Conservation (phyloP, 2,113 vertebrate species). For the Centrocercus urophasianus region DNA sequence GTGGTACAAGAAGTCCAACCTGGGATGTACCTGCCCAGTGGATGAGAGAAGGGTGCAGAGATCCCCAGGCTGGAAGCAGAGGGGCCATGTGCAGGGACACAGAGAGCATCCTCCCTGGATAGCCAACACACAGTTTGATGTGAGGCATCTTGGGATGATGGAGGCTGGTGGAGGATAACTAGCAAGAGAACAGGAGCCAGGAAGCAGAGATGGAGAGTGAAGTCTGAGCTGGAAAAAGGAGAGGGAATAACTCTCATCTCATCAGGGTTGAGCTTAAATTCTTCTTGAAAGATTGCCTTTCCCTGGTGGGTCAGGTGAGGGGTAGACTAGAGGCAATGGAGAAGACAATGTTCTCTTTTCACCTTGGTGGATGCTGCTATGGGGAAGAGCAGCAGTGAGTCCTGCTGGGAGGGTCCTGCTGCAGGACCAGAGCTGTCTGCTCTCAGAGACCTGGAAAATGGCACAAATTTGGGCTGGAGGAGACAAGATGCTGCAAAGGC, state of each 20-base stretch:
- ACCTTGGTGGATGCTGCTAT: accelerated
- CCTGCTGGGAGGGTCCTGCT: not conserved
- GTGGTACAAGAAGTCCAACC: no score
- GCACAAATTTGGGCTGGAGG: not conserved
- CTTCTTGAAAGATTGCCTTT: not conserved
- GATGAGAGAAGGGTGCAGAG: accelerated
- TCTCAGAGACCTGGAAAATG: not conserved
- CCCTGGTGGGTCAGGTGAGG: accelerated
- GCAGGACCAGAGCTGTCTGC: not conserved
- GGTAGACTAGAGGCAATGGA: not conserved
- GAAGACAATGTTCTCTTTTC: not conserved
- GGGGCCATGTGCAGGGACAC: not conserved
- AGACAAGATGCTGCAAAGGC: not conserved
- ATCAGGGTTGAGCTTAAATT: not conserved
- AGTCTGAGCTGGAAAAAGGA: not conserved
- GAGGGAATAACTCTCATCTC: not conserved
- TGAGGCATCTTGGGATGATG: not conserved
- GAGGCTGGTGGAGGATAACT: not conserved
- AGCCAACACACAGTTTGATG: not conserved
- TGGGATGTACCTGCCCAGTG: no score
- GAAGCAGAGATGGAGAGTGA: not conserved
- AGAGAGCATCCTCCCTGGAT: not conserved
- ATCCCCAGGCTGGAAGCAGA: not conserved
- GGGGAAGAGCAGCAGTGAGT: not conserved
- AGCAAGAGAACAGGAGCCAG: not conserved